Evolutionary conservation across 2,888 invertebrate genomes (phyloP), one percentile per base, ranked within the genome.

Genomic region (Spilosoma lubricipeda): DNA sequence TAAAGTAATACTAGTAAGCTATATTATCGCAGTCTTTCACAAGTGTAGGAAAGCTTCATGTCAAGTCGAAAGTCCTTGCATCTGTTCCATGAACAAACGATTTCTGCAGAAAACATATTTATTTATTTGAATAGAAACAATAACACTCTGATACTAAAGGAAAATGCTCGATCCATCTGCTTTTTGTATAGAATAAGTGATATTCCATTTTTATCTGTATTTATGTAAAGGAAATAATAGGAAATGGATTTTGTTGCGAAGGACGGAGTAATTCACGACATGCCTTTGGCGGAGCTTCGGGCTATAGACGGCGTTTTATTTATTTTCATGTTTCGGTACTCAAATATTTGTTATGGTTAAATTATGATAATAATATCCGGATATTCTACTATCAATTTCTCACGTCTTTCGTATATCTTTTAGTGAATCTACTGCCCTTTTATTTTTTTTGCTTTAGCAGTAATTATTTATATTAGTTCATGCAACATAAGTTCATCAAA

Each of bases 211-310:
- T 67, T 27, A 27, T 42, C 27, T 30, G 45, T 30, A 45, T 45
- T 67, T 67, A 42, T 67, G 45, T 67, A 45, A 67, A 45, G 45
- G 67, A 67, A 67, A 67, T 45, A 45, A 30, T 45, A 42, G 67
- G 45, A 67, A 67, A 67, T 67, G 67, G 42, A 45, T 67, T 67
- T 67, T 67, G 42, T 67, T 67, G 45, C 27, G 18, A 27, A 67
- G 27, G 42, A 45, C 30, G 30, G 67, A 27, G 67, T 45, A 67
- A 67, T 67, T 63, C 63, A 63, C 63, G 63, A 3, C 18, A 42
- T 67, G 15, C 42, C 13, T 27, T 67, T 42, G 27, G 11, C 39
- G 13, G 63, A 66, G 65, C 39, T n/a, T 66, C 39, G 39, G 65
- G 65, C 65, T 39, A 39, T 11, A 33, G 65, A 13, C 39, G 65